Percentiles rank a stretch among this genome's conserved stretches.
These are phyloP conservation scores for Periphyllus acericola DNA, from an alignment of 2,888 invertebrate genomes.

Conservation along the genomic window DNA sequence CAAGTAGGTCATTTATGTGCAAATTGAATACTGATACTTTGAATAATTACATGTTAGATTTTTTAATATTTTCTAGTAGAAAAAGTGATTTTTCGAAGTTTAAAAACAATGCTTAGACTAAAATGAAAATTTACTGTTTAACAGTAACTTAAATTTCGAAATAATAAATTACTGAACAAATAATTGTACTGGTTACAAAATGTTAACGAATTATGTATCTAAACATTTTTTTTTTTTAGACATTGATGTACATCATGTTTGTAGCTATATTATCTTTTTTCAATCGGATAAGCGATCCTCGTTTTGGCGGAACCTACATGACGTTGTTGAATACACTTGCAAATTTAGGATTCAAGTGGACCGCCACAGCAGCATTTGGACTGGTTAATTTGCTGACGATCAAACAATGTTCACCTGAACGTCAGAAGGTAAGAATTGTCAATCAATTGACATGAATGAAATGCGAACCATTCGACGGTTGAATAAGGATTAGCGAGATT, in stretches of 20 bases:
- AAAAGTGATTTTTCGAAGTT: neutral
- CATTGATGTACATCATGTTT: conserved; percentile 94
- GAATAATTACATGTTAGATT: too few species aligned
- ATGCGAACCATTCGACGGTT: neutral
- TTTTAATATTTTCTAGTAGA: neutral
- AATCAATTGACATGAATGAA: neutral
- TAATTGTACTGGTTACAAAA: neutral
- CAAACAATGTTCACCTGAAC: conserved; percentile 74
- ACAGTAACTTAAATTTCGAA: neutral
- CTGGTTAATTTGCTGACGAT: conserved; percentile 88
- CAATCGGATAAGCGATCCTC: conserved; percentile 94
- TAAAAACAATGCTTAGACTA: neutral
- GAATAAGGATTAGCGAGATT: too few species aligned
- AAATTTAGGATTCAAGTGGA: conserved; percentile 98
- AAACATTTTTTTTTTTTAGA: neutral
- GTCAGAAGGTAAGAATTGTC: conserved; percentile 66
- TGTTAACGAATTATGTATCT: neutral
- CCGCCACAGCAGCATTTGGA: conserved; percentile 89
- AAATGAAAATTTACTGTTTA: neutral
- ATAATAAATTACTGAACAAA: neutral
- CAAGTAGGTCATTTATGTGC: neutral
- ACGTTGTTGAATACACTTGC: conserved; percentile 94
- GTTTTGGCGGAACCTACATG: conserved; percentile 99
- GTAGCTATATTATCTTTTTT: conserved; percentile 98
- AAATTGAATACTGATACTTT: neutral